Evolutionary conservation across 2,888 invertebrate genomes (phyloP).

Genomic region (Heterodera filipjevi): DNA sequence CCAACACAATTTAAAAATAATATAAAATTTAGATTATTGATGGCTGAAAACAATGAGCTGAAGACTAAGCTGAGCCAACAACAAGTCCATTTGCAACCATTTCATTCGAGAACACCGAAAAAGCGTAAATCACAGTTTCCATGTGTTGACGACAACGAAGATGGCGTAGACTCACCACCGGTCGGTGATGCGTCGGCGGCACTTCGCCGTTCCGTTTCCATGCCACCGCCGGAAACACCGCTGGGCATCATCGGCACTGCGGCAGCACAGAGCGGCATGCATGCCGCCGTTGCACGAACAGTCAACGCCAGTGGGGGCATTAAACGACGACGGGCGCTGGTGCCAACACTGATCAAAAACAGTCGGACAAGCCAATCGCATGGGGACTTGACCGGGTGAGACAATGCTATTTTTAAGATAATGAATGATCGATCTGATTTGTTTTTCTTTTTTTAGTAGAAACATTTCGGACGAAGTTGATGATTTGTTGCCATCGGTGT

Average conservation of each 20-base stretch:
- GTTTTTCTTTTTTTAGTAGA: background rate
- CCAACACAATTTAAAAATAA: no score
- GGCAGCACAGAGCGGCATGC: background rate
- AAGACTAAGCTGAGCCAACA: background rate
- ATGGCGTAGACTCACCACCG: background rate
- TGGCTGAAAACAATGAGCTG: background rate
- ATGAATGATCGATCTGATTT: no score
- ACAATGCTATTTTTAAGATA: no score
- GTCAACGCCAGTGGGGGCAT: background rate
- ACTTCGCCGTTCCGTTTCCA: conserved; percentile 22
- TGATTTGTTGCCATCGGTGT: conserved; percentile 7
- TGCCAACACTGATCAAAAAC: background rate
- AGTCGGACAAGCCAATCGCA: conserved; percentile 22
- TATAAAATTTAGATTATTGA: background rate
- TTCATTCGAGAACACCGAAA: background rate
- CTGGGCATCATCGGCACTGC: background rate
- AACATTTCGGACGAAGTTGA: background rate
- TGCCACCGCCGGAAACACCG: conserved; percentile 27
- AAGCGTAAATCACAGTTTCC: background rate
- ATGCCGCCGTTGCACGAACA: background rate
- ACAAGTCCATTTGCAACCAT: background rate
- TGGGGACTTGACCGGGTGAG: conserved; percentile 11
- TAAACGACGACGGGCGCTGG: background rate
- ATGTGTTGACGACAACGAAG: background rate
- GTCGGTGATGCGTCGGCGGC: background rate